A percentile compares a stretch with the other conserved stretches of the same genome.
These are phyloP conservation scores for Sus cebifrons DNA, from an alignment of 2,797 vertebrate genomes.

Conservation along the genomic window DNA sequence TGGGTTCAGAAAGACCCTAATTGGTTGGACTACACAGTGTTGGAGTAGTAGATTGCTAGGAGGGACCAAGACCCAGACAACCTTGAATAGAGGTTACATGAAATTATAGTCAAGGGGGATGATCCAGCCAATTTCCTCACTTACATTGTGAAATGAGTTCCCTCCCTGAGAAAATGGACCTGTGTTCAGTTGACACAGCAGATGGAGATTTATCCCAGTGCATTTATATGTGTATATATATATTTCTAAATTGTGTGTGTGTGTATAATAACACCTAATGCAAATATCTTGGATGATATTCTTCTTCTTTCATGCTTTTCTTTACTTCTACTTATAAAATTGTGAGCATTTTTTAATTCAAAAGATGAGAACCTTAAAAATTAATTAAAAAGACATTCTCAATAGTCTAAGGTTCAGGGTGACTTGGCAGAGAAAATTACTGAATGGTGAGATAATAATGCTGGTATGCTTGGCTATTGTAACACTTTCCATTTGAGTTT, in stretches of 20 bases:
- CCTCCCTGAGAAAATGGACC: neutral
- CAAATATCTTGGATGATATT: neutral
- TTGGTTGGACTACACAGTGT: neutral
- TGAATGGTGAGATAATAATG: neutral
- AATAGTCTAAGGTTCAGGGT: neutral
- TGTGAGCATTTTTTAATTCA: slow-evolving; percentile 35
- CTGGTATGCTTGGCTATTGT: neutral
- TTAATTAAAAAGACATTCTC: slow-evolving; percentile 28
- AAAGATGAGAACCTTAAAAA: neutral
- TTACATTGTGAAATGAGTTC: neutral
- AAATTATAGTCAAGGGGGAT: neutral
- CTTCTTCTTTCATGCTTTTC: neutral
- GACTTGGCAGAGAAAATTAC: slow-evolving; percentile 13
- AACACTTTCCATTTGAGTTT: slow-evolving; percentile 6
- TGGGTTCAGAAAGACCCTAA: neutral
- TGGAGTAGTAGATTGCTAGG: neutral
- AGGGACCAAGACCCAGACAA: neutral
- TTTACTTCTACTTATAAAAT: slow-evolving; percentile 37
- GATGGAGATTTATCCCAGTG: neutral
- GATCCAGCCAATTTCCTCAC: neutral
- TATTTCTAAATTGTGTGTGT: neutral
- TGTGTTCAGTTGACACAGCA: neutral
- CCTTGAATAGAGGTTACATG: neutral
- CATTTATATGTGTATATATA: neutral
- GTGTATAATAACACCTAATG: neutral